Percentiles rank a stretch among this genome's conserved stretches.
phyloP scores from a whole-genome alignment of 2,888 invertebrate genomes.

The Cheilosia urbana region DNA sequence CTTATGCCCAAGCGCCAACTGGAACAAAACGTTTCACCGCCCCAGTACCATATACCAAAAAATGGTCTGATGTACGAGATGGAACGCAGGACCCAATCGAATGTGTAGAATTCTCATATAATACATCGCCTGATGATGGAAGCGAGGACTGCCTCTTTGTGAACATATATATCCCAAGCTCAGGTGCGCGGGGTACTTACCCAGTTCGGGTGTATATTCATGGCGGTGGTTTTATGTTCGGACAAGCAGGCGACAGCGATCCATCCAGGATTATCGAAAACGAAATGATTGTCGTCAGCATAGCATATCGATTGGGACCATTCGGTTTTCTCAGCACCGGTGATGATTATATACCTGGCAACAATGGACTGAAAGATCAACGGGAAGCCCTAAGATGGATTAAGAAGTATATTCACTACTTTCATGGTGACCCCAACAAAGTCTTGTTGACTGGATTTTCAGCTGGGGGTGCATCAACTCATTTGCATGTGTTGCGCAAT shows the following conservation, averaged over 20 bases:
- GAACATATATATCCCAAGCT: constrained; percentile 85
- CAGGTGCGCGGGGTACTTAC: constrained; percentile 82
- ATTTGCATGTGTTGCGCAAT: constrained; percentile 86
- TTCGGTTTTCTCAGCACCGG: constrained; percentile 90
- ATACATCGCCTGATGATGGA: constrained; percentile 82
- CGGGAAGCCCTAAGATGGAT: constrained; percentile 88
- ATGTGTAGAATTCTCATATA: constrained; percentile 20
- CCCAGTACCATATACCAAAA: constrained; percentile 9
- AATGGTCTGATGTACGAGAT: constrained; percentile 18
- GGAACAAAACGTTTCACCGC: background rate
- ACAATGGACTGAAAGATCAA: constrained; percentile 90
- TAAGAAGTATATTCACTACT: constrained; percentile 87
- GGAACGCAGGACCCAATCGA: constrained; percentile 11
- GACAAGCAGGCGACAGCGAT: constrained; percentile 82
- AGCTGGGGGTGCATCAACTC: constrained; percentile 89
- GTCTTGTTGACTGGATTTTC: constrained; percentile 88
- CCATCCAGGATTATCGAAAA: constrained; percentile 85
- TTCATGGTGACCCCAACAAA: constrained; percentile 88
- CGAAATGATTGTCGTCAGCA: constrained; percentile 87
- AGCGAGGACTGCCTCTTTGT: constrained; percentile 87
- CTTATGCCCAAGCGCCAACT: constrained; percentile 22
- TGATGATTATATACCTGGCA: constrained; percentile 88
- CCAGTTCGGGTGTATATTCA: constrained; percentile 88
- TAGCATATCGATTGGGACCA: constrained; percentile 88
- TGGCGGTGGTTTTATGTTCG: constrained; percentile 88